These are phyloP conservation scores for Thumatha senex DNA, from an alignment of 2,888 invertebrate genomes.

Conservation along the genomic window DNA sequence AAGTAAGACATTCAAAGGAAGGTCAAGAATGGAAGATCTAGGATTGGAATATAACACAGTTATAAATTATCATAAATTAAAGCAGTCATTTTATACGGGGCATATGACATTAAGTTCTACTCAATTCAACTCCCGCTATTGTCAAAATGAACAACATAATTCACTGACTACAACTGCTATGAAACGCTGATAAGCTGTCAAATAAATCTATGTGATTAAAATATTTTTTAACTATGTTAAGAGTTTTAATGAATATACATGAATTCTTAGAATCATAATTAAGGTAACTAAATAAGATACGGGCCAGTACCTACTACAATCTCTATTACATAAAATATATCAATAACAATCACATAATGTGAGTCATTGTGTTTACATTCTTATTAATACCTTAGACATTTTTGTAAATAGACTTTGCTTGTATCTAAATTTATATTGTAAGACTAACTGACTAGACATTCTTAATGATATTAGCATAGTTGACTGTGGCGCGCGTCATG, in stretches of 20 bases:
- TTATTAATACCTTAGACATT: neutral
- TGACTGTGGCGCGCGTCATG: constrained; percentile 38
- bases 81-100: too few relatives aligned
- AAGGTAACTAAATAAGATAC: neutral
- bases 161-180: too few relatives aligned
- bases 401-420: neutral
- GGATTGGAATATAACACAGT: too few relatives aligned
- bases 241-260: neutral
- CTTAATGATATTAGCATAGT: constrained; percentile 41
- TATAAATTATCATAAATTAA: too few relatives aligned
- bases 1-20: constrained; percentile 18
- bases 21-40: too few relatives aligned
- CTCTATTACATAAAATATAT: neutral
- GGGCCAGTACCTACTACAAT: neutral
- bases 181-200: neutral
- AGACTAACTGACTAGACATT: constrained; percentile 36
- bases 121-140: constrained; percentile 18
- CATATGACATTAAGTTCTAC: constrained; percentile 15
- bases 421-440: neutral
- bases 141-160: neutral
- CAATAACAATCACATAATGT: neutral
- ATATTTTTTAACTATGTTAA: neutral
- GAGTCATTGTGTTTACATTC: constrained; percentile 2
- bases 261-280: neutral
- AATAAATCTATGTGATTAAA: too few relatives aligned